These are phyloP conservation scores for Drosophila kikkawai DNA, from an alignment of 1,140 invertebrate species.

Conservation along the genomic window DNA sequence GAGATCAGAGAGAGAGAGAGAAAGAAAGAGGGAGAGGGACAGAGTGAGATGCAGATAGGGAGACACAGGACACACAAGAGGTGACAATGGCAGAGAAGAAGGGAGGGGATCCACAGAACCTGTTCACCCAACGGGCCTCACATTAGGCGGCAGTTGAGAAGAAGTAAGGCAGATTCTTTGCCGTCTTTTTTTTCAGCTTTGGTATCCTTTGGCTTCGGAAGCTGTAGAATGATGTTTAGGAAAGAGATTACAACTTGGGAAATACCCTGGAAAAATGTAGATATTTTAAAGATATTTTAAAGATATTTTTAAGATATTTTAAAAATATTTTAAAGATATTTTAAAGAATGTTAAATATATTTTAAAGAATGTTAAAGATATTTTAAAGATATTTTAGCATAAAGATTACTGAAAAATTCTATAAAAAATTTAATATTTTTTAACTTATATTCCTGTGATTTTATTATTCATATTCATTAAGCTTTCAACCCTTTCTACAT, in stretches of 20 bases:
- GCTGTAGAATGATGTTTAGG: not conserved
- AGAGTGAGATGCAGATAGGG: not conserved
- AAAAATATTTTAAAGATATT: too few species aligned
- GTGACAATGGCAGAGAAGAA: not conserved
- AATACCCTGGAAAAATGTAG: not conserved
- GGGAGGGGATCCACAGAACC: constrained; percentile 24
- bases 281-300: not conserved
- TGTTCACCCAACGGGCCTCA: constrained; percentile 53
- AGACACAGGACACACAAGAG: constrained; percentile 10
- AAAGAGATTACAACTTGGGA: not conserved
- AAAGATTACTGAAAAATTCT: not conserved
- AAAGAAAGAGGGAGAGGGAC: not conserved
- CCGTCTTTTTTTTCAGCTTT: constrained; percentile 29
- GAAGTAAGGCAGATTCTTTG: constrained; percentile 51
- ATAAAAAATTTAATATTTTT: too few species aligned
- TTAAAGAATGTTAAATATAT: too few species aligned
- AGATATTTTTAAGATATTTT: too few species aligned
- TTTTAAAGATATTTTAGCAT: not conserved
- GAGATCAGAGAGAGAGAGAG: not conserved
- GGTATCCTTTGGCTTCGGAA: constrained; percentile 46
- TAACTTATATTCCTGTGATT: too few species aligned
- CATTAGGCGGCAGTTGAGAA: constrained; percentile 50
- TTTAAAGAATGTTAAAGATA: too few species aligned
- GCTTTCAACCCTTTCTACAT: too few species aligned
- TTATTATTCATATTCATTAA: too few species aligned